Percentiles rank a stretch among this genome's conserved stretches.
Conservation (phyloP, 2,888 invertebrate species). For the Cryptophagus acutangulus region DNA sequence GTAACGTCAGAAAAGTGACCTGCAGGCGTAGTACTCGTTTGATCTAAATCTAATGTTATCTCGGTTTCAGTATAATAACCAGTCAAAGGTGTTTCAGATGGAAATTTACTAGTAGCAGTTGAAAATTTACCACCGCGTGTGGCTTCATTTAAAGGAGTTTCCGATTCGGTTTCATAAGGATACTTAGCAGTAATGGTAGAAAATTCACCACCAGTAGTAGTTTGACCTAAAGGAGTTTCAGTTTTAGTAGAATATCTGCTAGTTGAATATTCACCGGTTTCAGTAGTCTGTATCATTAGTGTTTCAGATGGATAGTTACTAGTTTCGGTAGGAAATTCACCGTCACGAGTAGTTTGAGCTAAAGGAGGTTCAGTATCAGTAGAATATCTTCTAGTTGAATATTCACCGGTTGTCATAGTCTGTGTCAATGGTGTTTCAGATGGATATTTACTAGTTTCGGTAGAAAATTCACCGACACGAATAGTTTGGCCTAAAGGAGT, state of each 20-base stretch:
- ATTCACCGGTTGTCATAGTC: no score
- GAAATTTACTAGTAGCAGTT: no score
- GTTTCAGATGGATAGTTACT: no score
- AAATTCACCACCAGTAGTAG: neutral
- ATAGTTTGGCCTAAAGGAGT: neutral
- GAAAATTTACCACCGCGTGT: neutral
- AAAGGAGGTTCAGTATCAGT: slow-evolving; percentile 1
- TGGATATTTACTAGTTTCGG: neutral
- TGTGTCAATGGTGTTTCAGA: no score
- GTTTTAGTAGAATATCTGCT: neutral
- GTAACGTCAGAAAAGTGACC: neutral
- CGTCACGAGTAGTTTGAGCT: neutral
- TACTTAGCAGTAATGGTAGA: neutral
- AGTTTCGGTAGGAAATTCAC: slow-evolving; percentile 4
- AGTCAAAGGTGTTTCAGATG: no score
- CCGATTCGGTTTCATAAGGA: neutral
- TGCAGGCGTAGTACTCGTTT: neutral
- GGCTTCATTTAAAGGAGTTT: neutral
- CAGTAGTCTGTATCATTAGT: neutral
- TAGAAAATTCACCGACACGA: neutral
- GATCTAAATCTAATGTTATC: no score
- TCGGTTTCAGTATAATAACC: no score
- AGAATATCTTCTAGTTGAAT: neutral
- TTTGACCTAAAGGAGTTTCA: slow-evolving; percentile 1
- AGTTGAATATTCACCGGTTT: neutral